phyloP scores from a whole-genome alignment of 37 sponge, comb jelly and placozoan genomes.

The Oopsacas minuta region DNA sequence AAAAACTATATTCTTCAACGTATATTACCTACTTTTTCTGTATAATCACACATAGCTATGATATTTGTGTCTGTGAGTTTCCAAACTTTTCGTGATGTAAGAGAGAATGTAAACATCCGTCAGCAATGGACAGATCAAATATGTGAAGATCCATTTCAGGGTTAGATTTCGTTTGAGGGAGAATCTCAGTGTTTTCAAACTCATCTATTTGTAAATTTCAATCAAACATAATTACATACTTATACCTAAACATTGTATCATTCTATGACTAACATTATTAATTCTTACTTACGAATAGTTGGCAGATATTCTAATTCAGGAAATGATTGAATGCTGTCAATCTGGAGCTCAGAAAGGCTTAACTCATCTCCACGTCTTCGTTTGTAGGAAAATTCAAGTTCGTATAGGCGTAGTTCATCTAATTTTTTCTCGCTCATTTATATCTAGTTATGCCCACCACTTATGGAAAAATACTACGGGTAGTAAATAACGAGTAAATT shows the following conservation, averaged over 20 bases:
- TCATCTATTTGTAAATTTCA: not conserved
- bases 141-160: not conserved
- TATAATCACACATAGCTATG: not conserved
- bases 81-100: not conserved
- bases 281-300: not conserved
- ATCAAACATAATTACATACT: not conserved
- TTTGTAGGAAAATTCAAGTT: too few relatives aligned
- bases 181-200: not conserved
- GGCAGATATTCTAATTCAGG: not conserved
- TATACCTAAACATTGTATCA: not conserved
- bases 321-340: not conserved
- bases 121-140: not conserved
- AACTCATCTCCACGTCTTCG: too few relatives aligned
- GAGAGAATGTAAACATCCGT: not conserved
- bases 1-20: not conserved
- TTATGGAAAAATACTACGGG: too few relatives aligned
- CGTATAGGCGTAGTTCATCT: too few relatives aligned
- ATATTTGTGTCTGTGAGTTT: not conserved
- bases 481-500: too few relatives aligned
- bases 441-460: too few relatives aligned
- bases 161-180: not conserved
- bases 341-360: not conserved
- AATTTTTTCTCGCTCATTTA: too few relatives aligned
- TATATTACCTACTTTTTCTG: not conserved
- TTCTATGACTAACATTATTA: not conserved